Conservation (phyloP, 2,797 vertebrate species). For the Loriculus beryllinus region DNA sequence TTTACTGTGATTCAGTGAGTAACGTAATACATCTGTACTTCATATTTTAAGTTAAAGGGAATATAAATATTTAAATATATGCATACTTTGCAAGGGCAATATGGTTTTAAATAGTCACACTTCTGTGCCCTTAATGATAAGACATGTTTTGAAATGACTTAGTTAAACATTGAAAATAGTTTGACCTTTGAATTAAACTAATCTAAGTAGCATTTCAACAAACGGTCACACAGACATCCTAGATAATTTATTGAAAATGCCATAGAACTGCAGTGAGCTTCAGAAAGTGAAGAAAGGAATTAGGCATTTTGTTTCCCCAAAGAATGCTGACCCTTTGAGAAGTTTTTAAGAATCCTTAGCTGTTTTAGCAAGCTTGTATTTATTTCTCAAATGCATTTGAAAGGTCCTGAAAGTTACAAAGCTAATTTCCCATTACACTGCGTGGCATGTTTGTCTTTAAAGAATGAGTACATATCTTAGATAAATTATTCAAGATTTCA, state of each 20-base stretch:
- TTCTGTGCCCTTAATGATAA: constrained; percentile 29
- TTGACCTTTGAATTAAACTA: constrained; percentile 55
- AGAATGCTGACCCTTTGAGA: not conserved
- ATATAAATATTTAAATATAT: constrained; percentile 52
- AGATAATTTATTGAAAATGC: constrained; percentile 23
- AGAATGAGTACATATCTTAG: not conserved
- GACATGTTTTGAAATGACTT: constrained; percentile 35
- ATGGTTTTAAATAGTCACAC: not conserved
- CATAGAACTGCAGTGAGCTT: not conserved
- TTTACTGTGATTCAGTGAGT: constrained; percentile 91
- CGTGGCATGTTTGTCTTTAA: not conserved
- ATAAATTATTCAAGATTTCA: constrained; percentile 7
- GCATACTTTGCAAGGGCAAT: constrained; percentile 33
- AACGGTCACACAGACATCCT: not conserved
- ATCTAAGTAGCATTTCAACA: constrained; percentile 23
- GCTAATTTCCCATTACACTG: not conserved
- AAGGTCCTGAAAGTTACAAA: not conserved
- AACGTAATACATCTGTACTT: constrained; percentile 39
- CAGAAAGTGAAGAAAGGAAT: not conserved
- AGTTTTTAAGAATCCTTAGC: not conserved
- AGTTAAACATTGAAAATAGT: constrained; percentile 39
- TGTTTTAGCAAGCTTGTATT: not conserved
- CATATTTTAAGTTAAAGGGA: constrained; percentile 26
- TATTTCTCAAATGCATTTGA: constrained; percentile 1
- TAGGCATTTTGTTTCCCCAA: not conserved